phyloP scores from a whole-genome alignment of 2,888 invertebrate genomes.

The Drosophila algonquin region DNA sequence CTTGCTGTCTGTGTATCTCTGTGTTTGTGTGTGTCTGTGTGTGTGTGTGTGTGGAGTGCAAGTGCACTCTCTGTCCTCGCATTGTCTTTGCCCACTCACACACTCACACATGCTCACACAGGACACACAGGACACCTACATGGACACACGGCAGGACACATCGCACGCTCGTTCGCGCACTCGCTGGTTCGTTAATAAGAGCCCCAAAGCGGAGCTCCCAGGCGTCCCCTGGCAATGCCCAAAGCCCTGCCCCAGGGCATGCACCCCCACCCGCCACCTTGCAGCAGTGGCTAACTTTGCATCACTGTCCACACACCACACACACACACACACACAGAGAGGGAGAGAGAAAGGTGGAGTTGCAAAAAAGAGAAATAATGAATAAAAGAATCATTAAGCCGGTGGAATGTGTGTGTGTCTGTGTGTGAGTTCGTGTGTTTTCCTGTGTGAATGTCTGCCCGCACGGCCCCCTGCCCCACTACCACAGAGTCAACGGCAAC shows the following conservation, averaged over 20 bases:
- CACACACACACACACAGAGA: neutral
- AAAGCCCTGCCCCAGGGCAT: conserved; percentile 14
- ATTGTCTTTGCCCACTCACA: conserved; percentile 59
- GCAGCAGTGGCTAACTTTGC: conserved; percentile 68
- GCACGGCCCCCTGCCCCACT: neutral
- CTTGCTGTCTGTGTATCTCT: conserved; percentile 16
- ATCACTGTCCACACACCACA: conserved; percentile 68
- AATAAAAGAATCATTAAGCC: conserved; percentile 80
- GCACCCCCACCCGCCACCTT: conserved; percentile 8
- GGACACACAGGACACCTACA: conserved; percentile 2
- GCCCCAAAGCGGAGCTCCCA: conserved; percentile 54
- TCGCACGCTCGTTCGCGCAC: conserved; percentile 56
- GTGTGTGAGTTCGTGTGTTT: conserved; percentile 2
- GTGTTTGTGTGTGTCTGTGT: conserved; percentile 24
- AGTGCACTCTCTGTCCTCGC: conserved; percentile 68
- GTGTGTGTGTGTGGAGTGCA: conserved; percentile 58
- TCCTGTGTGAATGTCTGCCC: neutral
- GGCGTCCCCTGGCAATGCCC: conserved; percentile 17
- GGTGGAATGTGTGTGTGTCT: conserved; percentile 41
- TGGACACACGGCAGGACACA: conserved; percentile 56
- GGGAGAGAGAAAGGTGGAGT: neutral
- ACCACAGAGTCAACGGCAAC: conserved; percentile 8
- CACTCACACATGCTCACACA: conserved; percentile 10
- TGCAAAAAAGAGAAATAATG: conserved; percentile 67
- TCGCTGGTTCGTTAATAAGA: conserved; percentile 78